Conservation (phyloP, 2,797 vertebrate species). For the Pelobates cultripes region DNA sequence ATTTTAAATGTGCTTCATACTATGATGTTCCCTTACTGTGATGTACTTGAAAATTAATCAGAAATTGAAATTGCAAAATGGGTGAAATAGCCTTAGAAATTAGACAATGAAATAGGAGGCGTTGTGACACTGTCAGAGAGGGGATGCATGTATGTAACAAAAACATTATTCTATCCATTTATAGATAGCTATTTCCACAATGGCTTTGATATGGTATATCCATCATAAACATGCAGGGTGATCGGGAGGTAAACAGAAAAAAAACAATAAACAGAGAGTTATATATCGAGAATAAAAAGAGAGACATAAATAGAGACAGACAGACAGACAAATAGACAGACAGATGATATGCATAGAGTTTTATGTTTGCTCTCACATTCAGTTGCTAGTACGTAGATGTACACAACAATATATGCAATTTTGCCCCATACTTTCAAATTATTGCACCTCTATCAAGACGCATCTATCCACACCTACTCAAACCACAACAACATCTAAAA, state of each 20-base stretch:
- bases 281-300: no score
- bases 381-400: no score
- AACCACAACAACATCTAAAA: no score
- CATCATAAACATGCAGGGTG: no score
- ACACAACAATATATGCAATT: no score
- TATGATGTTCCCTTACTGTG: conserved; percentile 63
- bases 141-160: conserved; percentile 61
- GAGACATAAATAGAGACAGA: not conserved
- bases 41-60: conserved; percentile 75
- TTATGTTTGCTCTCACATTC: no score
- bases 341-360: not conserved
- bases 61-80: conserved; percentile 81
- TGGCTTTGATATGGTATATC: no score
- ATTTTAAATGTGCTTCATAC: conserved; percentile 78
- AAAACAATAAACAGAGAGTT: no score
- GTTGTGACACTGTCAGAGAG: conserved; percentile 60
- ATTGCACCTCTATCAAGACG: no score
- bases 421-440: no score
- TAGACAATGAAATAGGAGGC: conserved; percentile 70
- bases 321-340: not conserved
- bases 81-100: conserved; percentile 71
- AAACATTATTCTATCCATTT: conserved; percentile 32
- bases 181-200: not conserved
- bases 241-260: no score
- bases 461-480: no score